Percentiles rank a stretch among this genome's conserved stretches.
phyloP scores from a whole-genome alignment of 1,140 invertebrate species.

The Dinoponera quadriceps region DNA sequence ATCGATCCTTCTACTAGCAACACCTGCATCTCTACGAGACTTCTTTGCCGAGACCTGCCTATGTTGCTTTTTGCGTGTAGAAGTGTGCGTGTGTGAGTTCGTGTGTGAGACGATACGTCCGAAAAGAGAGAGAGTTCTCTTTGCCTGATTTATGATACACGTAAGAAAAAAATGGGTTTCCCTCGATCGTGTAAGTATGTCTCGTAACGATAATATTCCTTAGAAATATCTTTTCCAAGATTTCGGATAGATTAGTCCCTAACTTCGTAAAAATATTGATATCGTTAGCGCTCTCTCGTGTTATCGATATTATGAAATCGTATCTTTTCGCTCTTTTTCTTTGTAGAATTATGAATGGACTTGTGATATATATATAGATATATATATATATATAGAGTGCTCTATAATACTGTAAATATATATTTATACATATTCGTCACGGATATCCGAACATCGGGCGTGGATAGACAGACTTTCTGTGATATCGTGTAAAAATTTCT shows the following conservation, averaged over 20 bases:
- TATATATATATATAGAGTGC: background rate
- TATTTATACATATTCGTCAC: too few species aligned
- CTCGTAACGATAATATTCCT: background rate
- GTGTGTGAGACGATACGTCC: background rate
- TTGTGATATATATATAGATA: slow-evolving; percentile 12
- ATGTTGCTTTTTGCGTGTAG: background rate
- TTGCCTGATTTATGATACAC: background rate
- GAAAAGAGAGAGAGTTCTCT: background rate
- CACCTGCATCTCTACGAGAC: too few species aligned
- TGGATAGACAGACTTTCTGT: background rate
- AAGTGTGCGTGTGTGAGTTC: background rate
- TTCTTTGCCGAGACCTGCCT: slow-evolving; percentile 4
- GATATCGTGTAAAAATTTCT: slow-evolving; percentile 23
- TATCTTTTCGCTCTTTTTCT: too few species aligned
- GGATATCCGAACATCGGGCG: background rate
- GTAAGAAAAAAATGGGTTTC: background rate
- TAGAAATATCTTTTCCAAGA: background rate
- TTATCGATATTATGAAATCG: too few species aligned
- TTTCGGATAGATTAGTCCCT: too few species aligned
- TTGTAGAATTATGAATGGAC: background rate
- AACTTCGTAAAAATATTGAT: too few species aligned
- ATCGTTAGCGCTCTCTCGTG: too few species aligned
- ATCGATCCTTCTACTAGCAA: background rate
- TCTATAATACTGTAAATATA: slow-evolving; percentile 12
- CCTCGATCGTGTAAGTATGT: too few species aligned